phyloP scores from a whole-genome alignment of 2,797 vertebrate genomes.

The Pelobates cultripes region DNA sequence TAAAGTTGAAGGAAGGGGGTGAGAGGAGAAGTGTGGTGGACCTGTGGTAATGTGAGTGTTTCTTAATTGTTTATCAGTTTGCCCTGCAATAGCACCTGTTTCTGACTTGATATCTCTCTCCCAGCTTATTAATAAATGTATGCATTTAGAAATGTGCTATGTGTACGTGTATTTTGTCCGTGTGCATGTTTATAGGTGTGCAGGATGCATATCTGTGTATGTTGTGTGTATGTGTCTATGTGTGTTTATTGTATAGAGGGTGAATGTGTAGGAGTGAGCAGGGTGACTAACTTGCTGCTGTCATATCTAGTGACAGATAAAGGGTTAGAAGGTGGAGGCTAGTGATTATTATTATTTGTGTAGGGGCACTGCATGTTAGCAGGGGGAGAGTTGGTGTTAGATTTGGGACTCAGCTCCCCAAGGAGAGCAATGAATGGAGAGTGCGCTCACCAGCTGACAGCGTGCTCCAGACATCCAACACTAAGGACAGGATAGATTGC shows the following conservation, averaged over 20 bases:
- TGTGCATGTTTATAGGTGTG: neutral
- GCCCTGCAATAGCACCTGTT: no score
- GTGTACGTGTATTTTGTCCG: no score
- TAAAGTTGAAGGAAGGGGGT: slow-evolving; percentile 25
- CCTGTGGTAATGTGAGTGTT: slow-evolving; percentile 71
- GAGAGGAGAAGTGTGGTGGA: slow-evolving; percentile 49
- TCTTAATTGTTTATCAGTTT: slow-evolving; percentile 71
- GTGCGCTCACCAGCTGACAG: slow-evolving; percentile 99
- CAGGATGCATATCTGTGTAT: neutral
- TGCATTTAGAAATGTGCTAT: no score
- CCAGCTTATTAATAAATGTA: no score
- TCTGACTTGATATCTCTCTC: no score
- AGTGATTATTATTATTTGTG: slow-evolving; percentile 48
- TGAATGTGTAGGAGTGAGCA: neutral
- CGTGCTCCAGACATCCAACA: slow-evolving; percentile 90
- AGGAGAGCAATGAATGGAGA: slow-evolving; percentile 82
- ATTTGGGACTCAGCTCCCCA: slow-evolving; percentile 77
- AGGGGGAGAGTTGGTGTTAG: slow-evolving; percentile 66
- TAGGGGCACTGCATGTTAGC: slow-evolving; percentile 45
- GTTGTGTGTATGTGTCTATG: neutral
- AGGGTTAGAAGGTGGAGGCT: slow-evolving; percentile 33
- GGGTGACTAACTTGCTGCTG: slow-evolving; percentile 6
- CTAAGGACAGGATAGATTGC: slow-evolving; percentile 77
- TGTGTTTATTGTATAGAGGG: neutral
- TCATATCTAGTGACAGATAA: slow-evolving; percentile 28